Conservation (phyloP, 2,797 vertebrate species). For the Sciurus vulgaris region DNA sequence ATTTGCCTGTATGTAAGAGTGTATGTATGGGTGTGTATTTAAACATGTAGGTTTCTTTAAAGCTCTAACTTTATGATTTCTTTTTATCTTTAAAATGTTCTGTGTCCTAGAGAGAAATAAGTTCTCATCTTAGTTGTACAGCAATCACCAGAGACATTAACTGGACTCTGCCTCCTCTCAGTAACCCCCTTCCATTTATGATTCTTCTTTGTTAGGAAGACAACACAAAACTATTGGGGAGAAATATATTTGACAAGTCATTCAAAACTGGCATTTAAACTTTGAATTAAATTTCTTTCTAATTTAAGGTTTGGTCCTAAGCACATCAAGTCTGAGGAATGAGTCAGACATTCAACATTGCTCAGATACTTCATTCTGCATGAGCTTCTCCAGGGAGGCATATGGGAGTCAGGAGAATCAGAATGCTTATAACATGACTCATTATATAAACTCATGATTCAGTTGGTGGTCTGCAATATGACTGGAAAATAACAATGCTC, state of each 20-base stretch:
- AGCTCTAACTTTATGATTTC: conserved; percentile 8
- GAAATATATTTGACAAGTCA: conserved; percentile 16
- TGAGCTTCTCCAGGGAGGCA: background rate
- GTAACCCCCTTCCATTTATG: background rate
- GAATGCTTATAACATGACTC: background rate
- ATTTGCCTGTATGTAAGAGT: background rate
- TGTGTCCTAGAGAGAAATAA: background rate
- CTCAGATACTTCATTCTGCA: background rate
- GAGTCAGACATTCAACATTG: background rate
- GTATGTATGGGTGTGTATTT: background rate
- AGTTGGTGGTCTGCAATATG: background rate
- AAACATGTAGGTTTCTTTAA: background rate
- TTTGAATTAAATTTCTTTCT: conserved; percentile 34
- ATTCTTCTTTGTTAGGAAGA: conserved; percentile 19
- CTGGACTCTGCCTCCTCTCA: background rate
- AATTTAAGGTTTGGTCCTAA: conserved; percentile 27
- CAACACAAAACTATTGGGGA: background rate
- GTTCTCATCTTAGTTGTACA: background rate
- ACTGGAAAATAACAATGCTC: background rate
- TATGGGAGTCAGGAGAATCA: no score
- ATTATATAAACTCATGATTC: background rate
- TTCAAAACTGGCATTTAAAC: conserved; percentile 27
- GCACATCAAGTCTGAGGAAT: background rate
- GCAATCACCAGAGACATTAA: background rate
- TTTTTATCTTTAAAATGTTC: conserved; percentile 46